Evolutionary conservation across 92 coral and sea anemone genomes (phyloP), one percentile per base, ranked within the genome.

Genomic region (Phymanthus crucifer): DNA sequence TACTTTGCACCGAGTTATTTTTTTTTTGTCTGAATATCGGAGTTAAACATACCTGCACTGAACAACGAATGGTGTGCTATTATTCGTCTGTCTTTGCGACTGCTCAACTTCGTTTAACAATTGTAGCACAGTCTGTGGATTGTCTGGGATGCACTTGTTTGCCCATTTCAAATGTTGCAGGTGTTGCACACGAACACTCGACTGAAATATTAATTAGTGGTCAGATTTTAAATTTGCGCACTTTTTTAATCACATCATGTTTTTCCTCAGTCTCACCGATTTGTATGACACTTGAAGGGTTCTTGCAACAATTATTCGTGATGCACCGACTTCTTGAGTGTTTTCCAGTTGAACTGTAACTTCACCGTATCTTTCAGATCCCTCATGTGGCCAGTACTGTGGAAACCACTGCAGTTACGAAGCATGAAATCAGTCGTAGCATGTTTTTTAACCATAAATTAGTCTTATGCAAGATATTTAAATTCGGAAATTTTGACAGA

Each of bases 31-130:
- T 17, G 38, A 37, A 7, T n/a, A 3, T 10, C 68, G 3, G 24
- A 8, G 40, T 12, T 10, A 47, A 65, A 9, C 12, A 43, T 43
- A 90, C 94, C 94, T 90, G 94, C 94, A 90, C 31, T 90, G 94
- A 14, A 90, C 87, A 18, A 90, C 91, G n/a, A 87, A 75, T 1
- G 91, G 91, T 23, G 91, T 83, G 27, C 10, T 21, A 32, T 77
- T 79, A 16, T 64, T 83, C 46, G 81, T 45, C 10, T 80, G 73
- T 46, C 86, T 81, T 48, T 90, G 94, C 27, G 94, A 84, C 11
- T 71, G 76, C 18, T 90, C 83, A 27, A 90, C 87, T 82, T 83
- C 33, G 31, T 79, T 77, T 2, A 84, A 45, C 75, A 90, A 72
- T 68, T 90, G 83, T 3, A 90, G 34, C 31, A 90, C 86, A 74